Conservation (phyloP, 2,113 vertebrate genomes). For the Cisticola juncidis region DNA sequence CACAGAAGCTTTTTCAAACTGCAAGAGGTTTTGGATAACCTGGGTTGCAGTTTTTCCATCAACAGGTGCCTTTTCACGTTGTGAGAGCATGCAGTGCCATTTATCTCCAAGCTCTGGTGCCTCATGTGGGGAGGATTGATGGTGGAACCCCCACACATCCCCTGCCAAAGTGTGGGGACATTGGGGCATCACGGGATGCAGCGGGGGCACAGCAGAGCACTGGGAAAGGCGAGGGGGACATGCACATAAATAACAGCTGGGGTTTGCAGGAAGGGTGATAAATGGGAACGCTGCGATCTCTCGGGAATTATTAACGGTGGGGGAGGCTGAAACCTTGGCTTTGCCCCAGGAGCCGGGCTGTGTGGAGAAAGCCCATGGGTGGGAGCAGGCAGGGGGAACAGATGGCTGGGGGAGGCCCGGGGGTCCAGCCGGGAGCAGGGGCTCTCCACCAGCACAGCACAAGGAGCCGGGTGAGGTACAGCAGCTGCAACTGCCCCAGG, state of each 20-base stretch:
- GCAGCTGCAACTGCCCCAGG: background rate
- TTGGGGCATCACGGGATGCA: background rate
- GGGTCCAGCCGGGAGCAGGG: background rate
- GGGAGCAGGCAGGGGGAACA: slow-evolving; percentile 43
- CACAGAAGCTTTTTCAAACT: background rate
- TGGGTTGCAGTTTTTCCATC: background rate
- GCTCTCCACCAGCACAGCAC: fast-evolving
- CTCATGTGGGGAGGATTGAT: background rate
- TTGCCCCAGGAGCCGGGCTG: slow-evolving; percentile 50
- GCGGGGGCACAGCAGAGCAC: background rate
- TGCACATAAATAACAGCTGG: slow-evolving; percentile 31
- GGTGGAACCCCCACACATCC: background rate
- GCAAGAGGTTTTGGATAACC: background rate
- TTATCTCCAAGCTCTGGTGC: background rate
- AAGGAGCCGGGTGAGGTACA: background rate
- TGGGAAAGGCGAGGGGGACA: background rate
- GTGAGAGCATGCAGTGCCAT: fast-evolving
- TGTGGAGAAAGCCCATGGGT: slow-evolving; percentile 36
- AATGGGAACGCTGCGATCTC: background rate
- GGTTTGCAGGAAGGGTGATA: slow-evolving; percentile 49
- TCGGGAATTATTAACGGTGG: slow-evolving; percentile 63
- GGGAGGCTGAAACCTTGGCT: slow-evolving; percentile 63
- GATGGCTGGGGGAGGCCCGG: slow-evolving; percentile 52
- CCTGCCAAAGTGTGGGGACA: fast-evolving
- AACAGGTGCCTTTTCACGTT: background rate